Evolutionary conservation across 2,888 invertebrate genomes (phyloP), one percentile per base, ranked within the genome.

Genomic region (Neoitamus cyanurus): DNA sequence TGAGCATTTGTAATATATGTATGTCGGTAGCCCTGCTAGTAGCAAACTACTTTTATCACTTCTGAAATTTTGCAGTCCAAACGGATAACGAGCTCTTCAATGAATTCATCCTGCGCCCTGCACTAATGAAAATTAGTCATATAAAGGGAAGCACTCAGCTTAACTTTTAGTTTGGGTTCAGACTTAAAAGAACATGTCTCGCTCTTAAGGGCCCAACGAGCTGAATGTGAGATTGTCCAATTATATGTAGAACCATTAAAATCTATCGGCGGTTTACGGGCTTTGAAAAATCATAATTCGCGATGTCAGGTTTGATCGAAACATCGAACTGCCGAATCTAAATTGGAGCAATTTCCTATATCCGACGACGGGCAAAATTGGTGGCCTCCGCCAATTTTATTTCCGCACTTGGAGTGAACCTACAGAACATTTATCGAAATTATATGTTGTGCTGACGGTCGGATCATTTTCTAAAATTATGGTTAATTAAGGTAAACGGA

Each of bases 401-500:
- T 83, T 83, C 83, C 83, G 83, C 83, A 83, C 69, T 70, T 70
- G 28, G 28, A 70, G 28, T 42, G 28, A 37, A 83, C 37, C 42
- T 72, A 83, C 84, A 84, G 84, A 78, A 84, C 90, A 89, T 90
- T 89, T 89, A 89, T 89, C 88, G 87, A 90, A 89, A 89, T 89
- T 89, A 90, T 89, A 89, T 88, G 89, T 89, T 89, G 70, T 84
- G 84, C 68, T 80, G 84, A 58, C 69, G 37, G 77, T 70, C 70
- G 85, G 82, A 83, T 82, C 84, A 86, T 86, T 86, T 86, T 83
- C 83, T 70, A 88, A 90, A 90, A 90, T 90, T 90, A 90, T 89
- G 88, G 88, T 88, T 90, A 90, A 90, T 90, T 90, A 90, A 89
- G 88, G 89, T 90, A 90, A 90, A 90, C 89, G 90, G 89, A 88